Percentiles rank a stretch among this genome's conserved stretches.
Conservation (phyloP, 2,113 vertebrate species). For the Spheniscus mendiculus region DNA sequence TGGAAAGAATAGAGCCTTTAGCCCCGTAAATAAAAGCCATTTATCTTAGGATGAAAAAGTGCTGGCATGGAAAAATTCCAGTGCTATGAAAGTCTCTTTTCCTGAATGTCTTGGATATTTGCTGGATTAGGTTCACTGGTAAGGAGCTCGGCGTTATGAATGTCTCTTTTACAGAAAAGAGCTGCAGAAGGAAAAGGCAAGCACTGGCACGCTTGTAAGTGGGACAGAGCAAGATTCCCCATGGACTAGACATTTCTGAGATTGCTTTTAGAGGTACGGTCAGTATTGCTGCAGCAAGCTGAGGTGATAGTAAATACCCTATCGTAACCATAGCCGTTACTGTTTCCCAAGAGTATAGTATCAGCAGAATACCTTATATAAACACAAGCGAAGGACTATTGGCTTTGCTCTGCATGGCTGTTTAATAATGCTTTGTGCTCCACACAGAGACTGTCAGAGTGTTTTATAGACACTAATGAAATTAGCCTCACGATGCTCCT, state of each 20-base stretch:
- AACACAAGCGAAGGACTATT: slow-evolving; percentile 10
- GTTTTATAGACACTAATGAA: not conserved
- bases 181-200: slow-evolving; percentile 41
- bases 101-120: slow-evolving; percentile 54
- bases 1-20: slow-evolving; percentile 67
- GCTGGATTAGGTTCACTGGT: slow-evolving; percentile 40
- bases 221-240: not conserved
- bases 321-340: not conserved
- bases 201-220: not conserved
- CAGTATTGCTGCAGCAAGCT: not conserved
- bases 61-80: slow-evolving; percentile 66
- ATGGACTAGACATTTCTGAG: slow-evolving; percentile 5
- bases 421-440: slow-evolving; percentile 10
- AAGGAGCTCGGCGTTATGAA: slow-evolving; percentile 52
- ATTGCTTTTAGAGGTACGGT: not conserved
- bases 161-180: slow-evolving; percentile 61
- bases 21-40: slow-evolving; percentile 65
- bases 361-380: slow-evolving; percentile 26
- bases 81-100: slow-evolving; percentile 50
- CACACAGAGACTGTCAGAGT: not conserved
- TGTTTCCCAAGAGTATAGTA: not conserved
- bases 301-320: not conserved
- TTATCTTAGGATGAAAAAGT: slow-evolving; percentile 69
- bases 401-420: not conserved
- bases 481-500: not conserved